Evolutionary conservation across 2,113 vertebrate species (phyloP).

Genomic region (Origma solitaria): DNA sequence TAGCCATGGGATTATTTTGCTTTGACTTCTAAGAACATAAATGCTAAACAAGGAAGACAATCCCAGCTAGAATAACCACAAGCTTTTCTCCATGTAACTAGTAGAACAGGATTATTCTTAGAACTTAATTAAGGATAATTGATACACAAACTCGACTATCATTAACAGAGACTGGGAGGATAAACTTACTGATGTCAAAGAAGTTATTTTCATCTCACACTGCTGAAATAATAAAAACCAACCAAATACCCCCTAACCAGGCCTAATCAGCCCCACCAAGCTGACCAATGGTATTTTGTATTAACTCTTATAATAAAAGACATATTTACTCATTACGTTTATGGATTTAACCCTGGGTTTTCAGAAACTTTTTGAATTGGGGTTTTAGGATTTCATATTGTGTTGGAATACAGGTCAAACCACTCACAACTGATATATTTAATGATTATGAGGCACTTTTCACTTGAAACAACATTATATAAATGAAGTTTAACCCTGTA

Average conservation of each 20-base stretch:
- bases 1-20: neutral
- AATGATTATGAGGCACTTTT: neutral
- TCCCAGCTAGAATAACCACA: neutral
- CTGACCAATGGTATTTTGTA: neutral
- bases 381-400: neutral
- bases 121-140: neutral
- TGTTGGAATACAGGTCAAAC: neutral
- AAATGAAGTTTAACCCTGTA: neutral
- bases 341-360: neutral
- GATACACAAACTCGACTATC: neutral
- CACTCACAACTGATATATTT: neutral
- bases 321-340: accelerated
- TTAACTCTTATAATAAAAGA: neutral
- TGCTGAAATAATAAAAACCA: neutral
- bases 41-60: neutral
- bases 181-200: neutral
- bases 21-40: neutral
- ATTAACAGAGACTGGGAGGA: neutral
- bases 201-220: neutral
- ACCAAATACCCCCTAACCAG: neutral
- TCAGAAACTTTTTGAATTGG: neutral
- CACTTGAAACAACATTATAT: neutral
- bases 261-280: neutral
- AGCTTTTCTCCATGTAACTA: neutral
- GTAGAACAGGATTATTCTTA: neutral